Conservation (phyloP, 1,140 invertebrate genomes). For the Zaprionus camerounensis region DNA sequence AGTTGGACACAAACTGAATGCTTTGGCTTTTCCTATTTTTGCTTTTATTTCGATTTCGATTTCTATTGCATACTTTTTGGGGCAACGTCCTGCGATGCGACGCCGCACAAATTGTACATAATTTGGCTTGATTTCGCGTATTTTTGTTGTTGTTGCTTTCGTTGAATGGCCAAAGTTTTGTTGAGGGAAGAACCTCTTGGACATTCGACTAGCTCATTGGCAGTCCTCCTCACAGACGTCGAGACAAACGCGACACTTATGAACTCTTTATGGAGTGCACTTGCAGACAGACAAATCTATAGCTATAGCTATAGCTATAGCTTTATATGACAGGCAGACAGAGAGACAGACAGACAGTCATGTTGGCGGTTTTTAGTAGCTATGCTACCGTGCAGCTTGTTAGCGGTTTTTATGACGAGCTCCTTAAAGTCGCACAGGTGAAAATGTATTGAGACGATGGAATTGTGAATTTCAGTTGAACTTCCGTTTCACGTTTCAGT, state of each 20-base stretch:
- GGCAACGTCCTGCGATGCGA: conserved; percentile 72
- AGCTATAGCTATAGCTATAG: neutral
- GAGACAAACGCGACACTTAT: conserved; percentile 69
- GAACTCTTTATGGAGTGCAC: conserved; percentile 59
- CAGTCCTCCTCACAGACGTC: conserved; percentile 23
- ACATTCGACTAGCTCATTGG: conserved; percentile 11
- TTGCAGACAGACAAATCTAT: conserved; percentile 26
- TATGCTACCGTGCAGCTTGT: neutral
- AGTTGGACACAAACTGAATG: neutral
- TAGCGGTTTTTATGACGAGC: conserved; percentile 12
- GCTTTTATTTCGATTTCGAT: conserved; percentile 50
- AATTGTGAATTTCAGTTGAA: conserved; percentile 36
- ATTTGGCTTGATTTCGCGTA: conserved; percentile 74
- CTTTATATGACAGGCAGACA: conserved; percentile 2
- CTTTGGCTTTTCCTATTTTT: conserved; percentile 46
- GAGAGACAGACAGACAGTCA: conserved; percentile 26
- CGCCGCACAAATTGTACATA: conserved; percentile 69
- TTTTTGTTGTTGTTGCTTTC: conserved; percentile 40
- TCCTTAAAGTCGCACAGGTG: conserved; percentile 54
- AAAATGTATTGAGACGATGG: conserved; percentile 15
- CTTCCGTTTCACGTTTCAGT: conserved; percentile 18
- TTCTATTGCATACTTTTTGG: conserved; percentile 77
- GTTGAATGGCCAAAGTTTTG: conserved; percentile 54
- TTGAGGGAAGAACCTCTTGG: conserved; percentile 31
- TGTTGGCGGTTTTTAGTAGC: neutral